Conservation (phyloP, 1,140 invertebrate species). For the Bombus affinis region DNA sequence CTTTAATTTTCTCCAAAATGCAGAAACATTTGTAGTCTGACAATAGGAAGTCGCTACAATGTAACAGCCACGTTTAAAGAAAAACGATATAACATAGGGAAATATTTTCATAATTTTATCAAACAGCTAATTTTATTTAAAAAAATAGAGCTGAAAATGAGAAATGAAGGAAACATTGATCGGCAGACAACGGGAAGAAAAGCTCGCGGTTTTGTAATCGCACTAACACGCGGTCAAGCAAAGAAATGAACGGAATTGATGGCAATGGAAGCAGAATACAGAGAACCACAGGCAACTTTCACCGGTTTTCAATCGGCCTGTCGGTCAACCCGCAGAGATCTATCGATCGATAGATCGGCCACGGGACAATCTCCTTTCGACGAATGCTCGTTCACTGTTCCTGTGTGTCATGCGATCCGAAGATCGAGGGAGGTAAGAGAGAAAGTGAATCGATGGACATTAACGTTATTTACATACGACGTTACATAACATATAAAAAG, state of each 20-base stretch:
- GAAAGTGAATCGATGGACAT: conserved; percentile 34
- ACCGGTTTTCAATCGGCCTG: conserved; percentile 47
- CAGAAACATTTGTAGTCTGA: too few relatives aligned
- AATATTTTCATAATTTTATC: background rate
- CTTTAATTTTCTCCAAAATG: too few relatives aligned
- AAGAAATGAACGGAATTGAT: conserved; percentile 28
- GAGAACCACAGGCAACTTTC: conserved; percentile 43
- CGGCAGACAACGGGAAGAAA: background rate
- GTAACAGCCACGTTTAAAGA: too few relatives aligned
- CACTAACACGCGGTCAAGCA: background rate
- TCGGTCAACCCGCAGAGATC: conserved; percentile 36
- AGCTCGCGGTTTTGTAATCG: conserved; percentile 9
- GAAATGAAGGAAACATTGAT: background rate
- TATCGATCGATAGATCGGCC: conserved; percentile 43
- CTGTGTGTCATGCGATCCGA: conserved; percentile 18
- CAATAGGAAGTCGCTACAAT: too few relatives aligned
- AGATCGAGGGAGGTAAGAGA: conserved; percentile 18
- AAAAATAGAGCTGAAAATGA: background rate
- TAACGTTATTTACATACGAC: conserved; percentile 24
- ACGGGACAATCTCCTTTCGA: conserved; percentile 44
- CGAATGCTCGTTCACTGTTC: conserved; percentile 32
- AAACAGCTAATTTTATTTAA: background rate
- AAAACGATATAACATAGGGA: too few relatives aligned
- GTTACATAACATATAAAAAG: background rate
- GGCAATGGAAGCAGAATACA: conserved; percentile 32